Base-by-base conservation (phyloP, 2,888 invertebrate genomes). In the Diaperis boleti region DNA sequence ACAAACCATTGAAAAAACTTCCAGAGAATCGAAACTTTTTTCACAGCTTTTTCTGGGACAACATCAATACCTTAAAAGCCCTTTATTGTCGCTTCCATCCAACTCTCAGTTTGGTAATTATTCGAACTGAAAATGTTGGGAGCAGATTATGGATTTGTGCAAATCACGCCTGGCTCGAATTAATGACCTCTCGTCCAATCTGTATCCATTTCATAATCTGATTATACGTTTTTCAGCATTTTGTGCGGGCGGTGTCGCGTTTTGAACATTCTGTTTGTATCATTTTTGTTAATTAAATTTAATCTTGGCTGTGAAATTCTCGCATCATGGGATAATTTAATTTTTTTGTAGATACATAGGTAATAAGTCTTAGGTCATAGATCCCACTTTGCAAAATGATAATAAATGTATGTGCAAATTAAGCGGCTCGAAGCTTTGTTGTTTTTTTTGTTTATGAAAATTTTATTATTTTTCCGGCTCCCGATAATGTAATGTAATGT, bases 141-240 rank as follows among this genome's bases (percentile, higher is more conserved):
- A 47, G 31, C 14, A 47, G 47, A 47, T 47, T 31, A 31, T 47
- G 31, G 47, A 47, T 47, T 31, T 47, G 47, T 31, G 47, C 47
- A 31, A 31, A 47, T 47, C 47, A 31, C 47, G 15, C 15, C n/a
- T 26, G 14, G 33, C 14, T 15, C 50, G 50, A 50, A 37, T 50
- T 50, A 50, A 50, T 50, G 22, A 50, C 50, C 37, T 50, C 35
- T 35, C 50, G 22, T 50, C 35, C 50, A 50, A 50, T 50, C 50
- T 13, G 22, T 37, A 50, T 50, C 50, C 50, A 50, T 50, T 50
- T 37, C 50, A 37, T 22, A 20, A 50, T 50, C 50, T 35, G 50
- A 50, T 50, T 50, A 50, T 11, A 35, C 49, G 49, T 49, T 49
- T 49, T 50, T 35, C 50, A 33, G 29, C 47, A 15, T 47, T 47